These are phyloP conservation scores for Eptatretus atami DNA, from an alignment of 2,797 vertebrate species.

Conservation along the genomic window DNA sequence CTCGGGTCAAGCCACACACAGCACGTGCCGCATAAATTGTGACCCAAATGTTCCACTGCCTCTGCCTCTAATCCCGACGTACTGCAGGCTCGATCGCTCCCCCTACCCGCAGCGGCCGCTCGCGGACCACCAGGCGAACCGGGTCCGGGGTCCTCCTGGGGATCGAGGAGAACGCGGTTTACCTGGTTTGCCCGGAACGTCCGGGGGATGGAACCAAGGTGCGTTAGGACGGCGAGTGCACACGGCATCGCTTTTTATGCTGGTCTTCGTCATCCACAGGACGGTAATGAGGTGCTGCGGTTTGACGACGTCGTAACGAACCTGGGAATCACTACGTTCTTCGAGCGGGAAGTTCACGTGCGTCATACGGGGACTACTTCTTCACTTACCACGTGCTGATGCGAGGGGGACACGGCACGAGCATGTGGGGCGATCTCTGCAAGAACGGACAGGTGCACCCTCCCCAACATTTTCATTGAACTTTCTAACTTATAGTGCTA, in stretches of 20 bases:
- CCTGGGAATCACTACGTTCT: slow-evolving; percentile 61
- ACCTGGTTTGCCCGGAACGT: slow-evolving; percentile 33
- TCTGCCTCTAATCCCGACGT: slow-evolving; percentile 30
- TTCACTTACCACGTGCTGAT: slow-evolving; percentile 98
- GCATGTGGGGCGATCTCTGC: slow-evolving; percentile 97
- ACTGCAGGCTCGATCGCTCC: slow-evolving; percentile 31
- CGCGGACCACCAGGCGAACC: slow-evolving; percentile 55
- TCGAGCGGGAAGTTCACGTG: slow-evolving; percentile 76
- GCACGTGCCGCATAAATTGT: slow-evolving; percentile 82
- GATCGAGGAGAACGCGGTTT: slow-evolving; percentile 39
- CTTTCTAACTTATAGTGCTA: too few species aligned
- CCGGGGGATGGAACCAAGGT: slow-evolving; percentile 22
- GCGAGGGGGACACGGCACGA: slow-evolving; percentile 89
- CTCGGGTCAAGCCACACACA: slow-evolving; percentile 65
- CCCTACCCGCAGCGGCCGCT: slow-evolving; percentile 46
- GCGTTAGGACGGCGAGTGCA: slow-evolving; percentile 16
- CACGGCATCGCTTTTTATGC: slow-evolving; percentile 73
- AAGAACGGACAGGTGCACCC: slow-evolving; percentile 73
- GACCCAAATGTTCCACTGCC: slow-evolving; percentile 40
- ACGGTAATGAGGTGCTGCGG: slow-evolving; percentile 77
- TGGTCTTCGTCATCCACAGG: slow-evolving; percentile 75
- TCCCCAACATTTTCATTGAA: too few species aligned
- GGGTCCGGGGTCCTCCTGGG: slow-evolving; percentile 53
- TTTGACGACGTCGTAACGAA: slow-evolving; percentile 95
- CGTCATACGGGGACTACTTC: slow-evolving; percentile 77